phyloP scores from a whole-genome alignment of 2,888 invertebrate genomes.

The Dermolepida albohirtum region DNA sequence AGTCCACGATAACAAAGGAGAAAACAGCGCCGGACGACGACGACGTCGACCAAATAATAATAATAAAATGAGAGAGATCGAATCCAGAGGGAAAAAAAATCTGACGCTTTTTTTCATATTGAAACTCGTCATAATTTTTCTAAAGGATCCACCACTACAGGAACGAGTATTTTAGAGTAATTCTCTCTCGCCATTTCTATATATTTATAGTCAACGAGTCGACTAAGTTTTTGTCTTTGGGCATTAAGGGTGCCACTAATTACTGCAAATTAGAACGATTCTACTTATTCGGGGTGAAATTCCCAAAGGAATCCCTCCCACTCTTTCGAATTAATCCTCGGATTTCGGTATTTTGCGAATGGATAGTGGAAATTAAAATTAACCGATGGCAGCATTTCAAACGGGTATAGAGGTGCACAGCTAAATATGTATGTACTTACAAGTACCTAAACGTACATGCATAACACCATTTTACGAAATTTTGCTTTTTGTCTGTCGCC shows the following conservation, averaged over 20 bases:
- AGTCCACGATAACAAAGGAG: conserved; percentile 17
- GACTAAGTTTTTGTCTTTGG: conserved; percentile 6
- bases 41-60: neutral
- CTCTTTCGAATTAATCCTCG: conserved; percentile 14
- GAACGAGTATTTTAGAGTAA: conserved; percentile 5
- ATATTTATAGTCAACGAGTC: neutral
- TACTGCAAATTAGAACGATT: conserved; percentile 39
- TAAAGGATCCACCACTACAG: conserved; percentile 5
- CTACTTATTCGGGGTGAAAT: conserved; percentile 28
- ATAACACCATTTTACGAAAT: no score
- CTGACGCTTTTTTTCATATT: neutral
- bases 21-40: neutral
- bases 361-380: conserved; percentile 24
- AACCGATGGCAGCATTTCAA: conserved; percentile 7
- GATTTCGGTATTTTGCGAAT: conserved; percentile 14
- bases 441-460: no score
- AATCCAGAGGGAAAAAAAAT: neutral
- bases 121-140: conserved; percentile 24
- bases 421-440: no score
- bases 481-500: no score
- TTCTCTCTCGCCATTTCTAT: no score
- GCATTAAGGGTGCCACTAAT: conserved; percentile 42
- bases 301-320: neutral
- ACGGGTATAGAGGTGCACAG: neutral
- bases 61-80: conserved; percentile 2